Evolutionary conservation across 2,888 invertebrate species (phyloP).

Genomic region (Hemithea aestivaria): DNA sequence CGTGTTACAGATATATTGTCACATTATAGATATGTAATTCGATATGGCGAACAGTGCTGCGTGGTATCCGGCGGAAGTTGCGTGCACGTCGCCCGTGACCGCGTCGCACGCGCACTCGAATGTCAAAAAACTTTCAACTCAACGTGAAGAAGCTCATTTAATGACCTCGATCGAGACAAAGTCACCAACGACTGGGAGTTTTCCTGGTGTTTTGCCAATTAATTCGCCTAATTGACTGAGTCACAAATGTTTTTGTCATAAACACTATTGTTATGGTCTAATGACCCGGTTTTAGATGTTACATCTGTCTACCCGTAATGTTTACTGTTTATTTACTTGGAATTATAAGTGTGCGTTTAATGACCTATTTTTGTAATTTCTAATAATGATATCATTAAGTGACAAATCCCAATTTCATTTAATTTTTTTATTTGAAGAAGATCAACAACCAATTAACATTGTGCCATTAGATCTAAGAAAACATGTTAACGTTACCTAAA

Average conservation of each 20-base stretch:
- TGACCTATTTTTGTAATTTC: constrained; percentile 5
- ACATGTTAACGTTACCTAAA: no score
- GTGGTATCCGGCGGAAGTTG: constrained; percentile 74
- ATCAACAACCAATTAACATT: no score
- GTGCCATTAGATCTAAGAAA: no score
- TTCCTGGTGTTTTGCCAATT: constrained; percentile 13
- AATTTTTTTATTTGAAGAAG: no score
- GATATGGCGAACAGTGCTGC: constrained; percentile 46
- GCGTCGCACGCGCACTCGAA: constrained; percentile 35
- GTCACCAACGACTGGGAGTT: constrained; percentile 18
- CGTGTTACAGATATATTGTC: constrained; percentile 41
- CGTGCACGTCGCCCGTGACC: constrained; percentile 71
- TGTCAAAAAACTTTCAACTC: constrained; percentile 18
- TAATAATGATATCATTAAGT: no score
- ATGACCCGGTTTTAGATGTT: constrained; percentile 13
- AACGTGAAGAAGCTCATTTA: constrained; percentile 14
- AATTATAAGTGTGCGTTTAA: constrained; percentile 2
- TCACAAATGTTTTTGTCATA: constrained; percentile 11
- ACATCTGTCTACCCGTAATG: constrained; percentile 2
- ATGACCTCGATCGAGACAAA: constrained; percentile 4
- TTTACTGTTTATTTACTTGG: constrained; percentile 10
- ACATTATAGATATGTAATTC: constrained; percentile 29
- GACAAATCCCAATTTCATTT: no score
- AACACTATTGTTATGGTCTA: constrained; percentile 8
- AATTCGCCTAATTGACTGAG: constrained; percentile 16